Evolutionary conservation across 1,140 invertebrate genomes (phyloP).

Genomic region (Leptinotarsa texana): DNA sequence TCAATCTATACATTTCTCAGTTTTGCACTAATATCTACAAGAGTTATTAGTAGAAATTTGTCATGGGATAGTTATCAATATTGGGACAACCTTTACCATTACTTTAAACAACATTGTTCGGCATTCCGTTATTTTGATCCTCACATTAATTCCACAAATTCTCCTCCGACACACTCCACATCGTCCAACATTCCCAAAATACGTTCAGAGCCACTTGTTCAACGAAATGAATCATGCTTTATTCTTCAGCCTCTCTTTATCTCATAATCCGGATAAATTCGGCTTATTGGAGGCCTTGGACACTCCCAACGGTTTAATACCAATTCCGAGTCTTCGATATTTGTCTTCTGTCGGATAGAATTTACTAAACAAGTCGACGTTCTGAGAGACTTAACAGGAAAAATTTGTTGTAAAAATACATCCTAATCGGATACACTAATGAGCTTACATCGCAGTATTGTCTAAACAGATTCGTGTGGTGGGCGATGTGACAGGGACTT

Average conservation of each 20-base stretch:
- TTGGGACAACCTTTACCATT: too few relatives aligned
- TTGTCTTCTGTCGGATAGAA: slow-evolving; percentile 18
- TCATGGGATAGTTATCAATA: too few relatives aligned
- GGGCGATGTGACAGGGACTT: slow-evolving; percentile 18
- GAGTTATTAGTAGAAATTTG: too few relatives aligned
- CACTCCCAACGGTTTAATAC: slow-evolving; percentile 23
- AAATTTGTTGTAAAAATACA: slow-evolving; percentile 21
- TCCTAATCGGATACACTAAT: slow-evolving; percentile 43
- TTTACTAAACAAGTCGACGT: slow-evolving; percentile 30
- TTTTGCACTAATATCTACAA: too few relatives aligned
- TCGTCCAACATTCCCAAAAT: neutral
- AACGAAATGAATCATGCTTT: neutral
- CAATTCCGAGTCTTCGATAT: slow-evolving; percentile 10
- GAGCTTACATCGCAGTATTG: slow-evolving; percentile 45
- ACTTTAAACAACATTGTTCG: too few relatives aligned
- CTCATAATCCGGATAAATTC: slow-evolving; percentile 20
- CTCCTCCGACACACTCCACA: neutral
- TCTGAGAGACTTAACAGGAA: slow-evolving; percentile 26
- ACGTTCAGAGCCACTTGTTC: neutral
- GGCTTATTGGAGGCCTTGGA: slow-evolving; percentile 5
- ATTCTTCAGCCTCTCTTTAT: slow-evolving; percentile 8
- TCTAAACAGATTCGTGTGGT: slow-evolving; percentile 34
- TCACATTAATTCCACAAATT: neutral
- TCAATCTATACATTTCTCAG: too few relatives aligned
- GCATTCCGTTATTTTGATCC: neutral